These are phyloP conservation scores for Chionoecetes opilio DNA, from an alignment of 1,140 invertebrate species.

Conservation along the genomic window DNA sequence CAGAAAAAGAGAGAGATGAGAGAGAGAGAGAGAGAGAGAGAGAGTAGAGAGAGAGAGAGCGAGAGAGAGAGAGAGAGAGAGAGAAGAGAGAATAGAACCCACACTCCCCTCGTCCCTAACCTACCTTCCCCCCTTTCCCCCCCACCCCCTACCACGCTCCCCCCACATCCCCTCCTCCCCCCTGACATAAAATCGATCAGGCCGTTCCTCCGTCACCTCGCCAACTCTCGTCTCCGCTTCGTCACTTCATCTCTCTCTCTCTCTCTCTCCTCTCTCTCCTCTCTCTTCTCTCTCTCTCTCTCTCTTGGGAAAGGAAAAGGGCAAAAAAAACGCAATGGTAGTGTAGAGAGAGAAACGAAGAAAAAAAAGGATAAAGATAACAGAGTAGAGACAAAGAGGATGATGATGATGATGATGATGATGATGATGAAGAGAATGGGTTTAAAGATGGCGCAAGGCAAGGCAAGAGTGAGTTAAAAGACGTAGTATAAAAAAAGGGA, in stretches of 20 bases:
- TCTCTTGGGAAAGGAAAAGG: no score
- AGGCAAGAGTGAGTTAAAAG: no score
- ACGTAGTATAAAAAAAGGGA: no score
- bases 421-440: no score
- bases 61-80: constrained; percentile 60
- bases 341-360: no score
- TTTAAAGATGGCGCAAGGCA: no score
- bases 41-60: constrained; percentile 56
- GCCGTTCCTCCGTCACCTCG: constrained; percentile 12
- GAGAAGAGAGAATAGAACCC: constrained; percentile 40
- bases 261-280: no score
- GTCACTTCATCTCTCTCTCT: constrained; percentile 41
- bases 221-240: background rate
- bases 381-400: background rate
- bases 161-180: background rate
- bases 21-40: constrained; percentile 60
- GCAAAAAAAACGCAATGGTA: no score
- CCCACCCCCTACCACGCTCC: background rate
- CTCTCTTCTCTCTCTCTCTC: no score
- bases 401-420: no score
- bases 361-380: constrained; percentile 27
- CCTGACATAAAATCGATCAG: constrained; percentile 45
- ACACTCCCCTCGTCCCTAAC: background rate
- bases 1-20: constrained; percentile 53
- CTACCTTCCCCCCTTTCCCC: background rate